Percentiles rank a stretch among this genome's conserved stretches.
Conservation (phyloP, 2,888 invertebrate genomes). For the Cerceris ruficornis region DNA sequence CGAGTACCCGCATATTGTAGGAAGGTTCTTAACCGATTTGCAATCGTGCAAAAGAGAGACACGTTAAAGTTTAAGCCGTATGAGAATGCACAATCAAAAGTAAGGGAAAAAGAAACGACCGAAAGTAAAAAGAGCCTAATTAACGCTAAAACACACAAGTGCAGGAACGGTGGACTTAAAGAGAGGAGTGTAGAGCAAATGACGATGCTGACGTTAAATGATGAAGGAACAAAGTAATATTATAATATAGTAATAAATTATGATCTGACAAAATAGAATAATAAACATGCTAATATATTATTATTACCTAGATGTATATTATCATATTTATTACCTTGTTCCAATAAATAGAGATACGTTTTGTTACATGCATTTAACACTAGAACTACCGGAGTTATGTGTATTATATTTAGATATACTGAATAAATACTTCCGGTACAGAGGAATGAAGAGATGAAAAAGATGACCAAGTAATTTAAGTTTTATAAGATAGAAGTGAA, state of each 20-base stretch:
- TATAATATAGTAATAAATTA: not conserved
- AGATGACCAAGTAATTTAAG: no score
- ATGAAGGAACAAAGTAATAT: not conserved
- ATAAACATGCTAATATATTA: no score
- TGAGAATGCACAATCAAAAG: conserved; percentile 3
- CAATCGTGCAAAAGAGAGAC: conserved; percentile 4
- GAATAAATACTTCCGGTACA: no score
- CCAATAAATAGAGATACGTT: no score
- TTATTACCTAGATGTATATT: no score
- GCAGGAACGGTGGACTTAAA: not conserved
- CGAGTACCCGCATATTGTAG: conserved; percentile 2
- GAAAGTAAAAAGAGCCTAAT: not conserved
- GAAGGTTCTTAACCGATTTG: not conserved
- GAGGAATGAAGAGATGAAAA: no score
- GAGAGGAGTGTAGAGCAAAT: not conserved
- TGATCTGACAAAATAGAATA: no score
- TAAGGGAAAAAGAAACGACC: not conserved
- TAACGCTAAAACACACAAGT: not conserved
- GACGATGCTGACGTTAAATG: not conserved
- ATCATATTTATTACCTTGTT: no score
- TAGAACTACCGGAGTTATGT: no score
- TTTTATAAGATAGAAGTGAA: no score
- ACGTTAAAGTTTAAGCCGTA: conserved; percentile 8
- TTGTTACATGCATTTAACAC: no score
- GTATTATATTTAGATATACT: no score